These are phyloP conservation scores for Amblyopsis rosae DNA, from an alignment of 2,113 vertebrate species.

Conservation along the genomic window DNA sequence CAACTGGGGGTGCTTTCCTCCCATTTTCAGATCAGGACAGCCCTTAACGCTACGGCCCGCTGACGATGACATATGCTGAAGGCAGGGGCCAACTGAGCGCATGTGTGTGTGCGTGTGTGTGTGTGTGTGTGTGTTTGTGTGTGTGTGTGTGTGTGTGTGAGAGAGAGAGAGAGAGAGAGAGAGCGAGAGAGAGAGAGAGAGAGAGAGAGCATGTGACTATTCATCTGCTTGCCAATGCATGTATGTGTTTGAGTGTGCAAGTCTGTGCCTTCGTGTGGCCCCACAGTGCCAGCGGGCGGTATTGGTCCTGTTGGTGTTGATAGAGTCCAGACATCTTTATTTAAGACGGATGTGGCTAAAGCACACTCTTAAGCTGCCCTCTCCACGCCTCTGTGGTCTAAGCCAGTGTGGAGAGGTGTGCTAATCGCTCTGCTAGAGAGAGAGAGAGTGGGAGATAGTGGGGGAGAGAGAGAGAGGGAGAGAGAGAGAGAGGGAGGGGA, in stretches of 20 bases:
- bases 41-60: conserved; percentile 52
- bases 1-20: conserved; percentile 68
- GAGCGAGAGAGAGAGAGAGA: background rate
- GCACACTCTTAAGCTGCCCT: conserved; percentile 67
- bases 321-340: conserved; percentile 73
- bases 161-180: background rate
- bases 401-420: conserved; percentile 68
- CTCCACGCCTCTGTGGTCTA: conserved; percentile 69
- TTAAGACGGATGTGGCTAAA: conserved; percentile 71
- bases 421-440: conserved; percentile 57
- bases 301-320: conserved; percentile 61
- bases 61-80: conserved; percentile 70
- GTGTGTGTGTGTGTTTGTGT: conserved; percentile 40
- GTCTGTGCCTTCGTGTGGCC: conserved; percentile 34
- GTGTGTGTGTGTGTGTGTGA: conserved; percentile 21
- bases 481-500: too few relatives aligned
- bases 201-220: background rate
- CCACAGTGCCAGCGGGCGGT: conserved; percentile 29
- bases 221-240: background rate
- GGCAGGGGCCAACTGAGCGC: conserved; percentile 49
- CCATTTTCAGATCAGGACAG: conserved; percentile 60
- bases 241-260: conserved; percentile 9
- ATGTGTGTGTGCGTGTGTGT: conserved; percentile 41
- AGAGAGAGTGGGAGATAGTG: too few relatives aligned
- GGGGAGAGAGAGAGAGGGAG: too few relatives aligned